Evolutionary conservation across 2,113 vertebrate species (phyloP).

Genomic region (human (Homo sapiens)): GRCh38 chr2:8638001-8638500

Average conservation of each 20-base stretch:
- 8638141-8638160: fast-evolving
- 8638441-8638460: background rate
- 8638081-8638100: fast-evolving
- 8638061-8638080: background rate
- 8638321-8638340: background rate
- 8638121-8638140: background rate
- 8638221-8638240: background rate
- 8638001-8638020: background rate
- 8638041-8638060: background rate
- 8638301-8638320: too few species aligned
- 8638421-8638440: background rate
- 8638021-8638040: background rate
- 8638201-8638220: background rate
- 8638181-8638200: background rate
- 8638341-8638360: background rate
- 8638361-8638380: background rate
- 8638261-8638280: background rate
- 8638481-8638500: conserved; percentile 12
- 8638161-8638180: background rate
- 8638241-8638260: too few species aligned
- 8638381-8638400: background rate
- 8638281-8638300: too few species aligned
- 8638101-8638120: background rate
- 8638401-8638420: background rate
- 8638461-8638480: background rate